Evolutionary conservation across 2,797 vertebrate genomes (phyloP), one percentile per base, ranked within the genome.

Genomic region (Champsocephalus esox): DNA sequence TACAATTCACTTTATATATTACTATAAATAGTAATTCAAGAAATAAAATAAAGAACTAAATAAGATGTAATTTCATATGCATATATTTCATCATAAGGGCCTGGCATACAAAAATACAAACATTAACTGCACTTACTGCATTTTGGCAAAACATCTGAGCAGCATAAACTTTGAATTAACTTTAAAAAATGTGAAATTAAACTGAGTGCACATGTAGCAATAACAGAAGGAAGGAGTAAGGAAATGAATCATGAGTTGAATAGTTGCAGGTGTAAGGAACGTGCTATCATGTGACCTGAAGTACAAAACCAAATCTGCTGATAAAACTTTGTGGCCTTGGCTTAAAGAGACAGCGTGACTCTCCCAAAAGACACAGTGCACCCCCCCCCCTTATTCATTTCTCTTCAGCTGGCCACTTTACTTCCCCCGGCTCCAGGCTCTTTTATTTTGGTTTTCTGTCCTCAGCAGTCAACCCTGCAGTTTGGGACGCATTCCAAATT

Each of bases 401-500:
- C 52, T 48, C 66, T 45, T 17, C 49, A 34, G 66, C 61, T n/a
- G 52, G 12, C 43, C 55, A 48, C 57, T 77, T 74, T 17, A 62
- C 46, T 59, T 65, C 54, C 56, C n/a, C 8, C 14, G n/a, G n/a
- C 41, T 51, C 64, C 10, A 3, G 13, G 4, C 34, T 59, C 24
- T 65, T 78, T 75, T 79, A 75, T 78, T 79, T 73, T 16, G 44
- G 41, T 78, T 84, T 80, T 78, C 60, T 70, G 52, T 69, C 76
- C 56, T 70, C 51, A 21, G 54, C 77, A 24, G 41, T 81, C 64
- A 45, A 43, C 19, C 38, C 66, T 70, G 67, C 75, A 83, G 54
- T 77, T 76, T 67, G 67, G 81, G 81, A 76, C 70, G 44, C 76
- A 74, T 87, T 88, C 89, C 84, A 85, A 73, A 69, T 77, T 81